Evolutionary conservation across 1,140 invertebrate species (phyloP).

Genomic region (Drosophila mauritiana): DNA sequence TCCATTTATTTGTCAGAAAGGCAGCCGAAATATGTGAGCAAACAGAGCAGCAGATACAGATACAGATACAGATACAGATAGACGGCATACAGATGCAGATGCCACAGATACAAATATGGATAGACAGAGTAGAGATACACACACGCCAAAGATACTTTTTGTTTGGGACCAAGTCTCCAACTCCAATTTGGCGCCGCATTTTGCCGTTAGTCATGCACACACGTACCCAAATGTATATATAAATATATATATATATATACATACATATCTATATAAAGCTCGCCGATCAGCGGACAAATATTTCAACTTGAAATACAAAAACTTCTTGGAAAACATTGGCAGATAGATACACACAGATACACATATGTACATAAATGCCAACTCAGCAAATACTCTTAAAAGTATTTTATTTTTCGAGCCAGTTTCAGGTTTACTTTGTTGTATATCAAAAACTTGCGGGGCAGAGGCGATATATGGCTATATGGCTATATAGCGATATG

Average conservation of each 20-base stretch:
- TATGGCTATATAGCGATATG: conserved; percentile 4
- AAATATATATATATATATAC: conserved; percentile 21
- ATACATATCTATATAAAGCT: conserved; percentile 26
- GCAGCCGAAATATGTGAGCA: conserved; percentile 59
- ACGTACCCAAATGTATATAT: conserved; percentile 21
- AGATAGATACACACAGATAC: conserved; percentile 10
- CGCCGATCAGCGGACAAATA: conserved; percentile 40
- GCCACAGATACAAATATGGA: conserved; percentile 19
- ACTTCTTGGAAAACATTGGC: conserved; percentile 63
- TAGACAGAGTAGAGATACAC: conserved; percentile 24
- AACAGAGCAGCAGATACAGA: conserved; percentile 28
- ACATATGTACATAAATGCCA: conserved; percentile 40
- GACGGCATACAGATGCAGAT: conserved; percentile 15
- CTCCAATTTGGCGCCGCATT: conserved; percentile 45
- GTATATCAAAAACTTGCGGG: conserved; percentile 23
- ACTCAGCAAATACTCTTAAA: conserved; percentile 52
- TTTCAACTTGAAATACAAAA: conserved; percentile 54
- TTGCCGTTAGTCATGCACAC: conserved; percentile 53
- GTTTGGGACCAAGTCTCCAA: conserved; percentile 29
- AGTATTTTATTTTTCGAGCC: conserved; percentile 36
- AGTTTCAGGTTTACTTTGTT: conserved; percentile 48
- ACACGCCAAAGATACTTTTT: conserved; percentile 53
- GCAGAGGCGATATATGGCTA: conserved; percentile 9
- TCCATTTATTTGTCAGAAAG: conserved; percentile 39
- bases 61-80: conserved; percentile 29